phyloP scores from a whole-genome alignment of 2,113 vertebrate species.

The Heteronetta atricapilla region DNA sequence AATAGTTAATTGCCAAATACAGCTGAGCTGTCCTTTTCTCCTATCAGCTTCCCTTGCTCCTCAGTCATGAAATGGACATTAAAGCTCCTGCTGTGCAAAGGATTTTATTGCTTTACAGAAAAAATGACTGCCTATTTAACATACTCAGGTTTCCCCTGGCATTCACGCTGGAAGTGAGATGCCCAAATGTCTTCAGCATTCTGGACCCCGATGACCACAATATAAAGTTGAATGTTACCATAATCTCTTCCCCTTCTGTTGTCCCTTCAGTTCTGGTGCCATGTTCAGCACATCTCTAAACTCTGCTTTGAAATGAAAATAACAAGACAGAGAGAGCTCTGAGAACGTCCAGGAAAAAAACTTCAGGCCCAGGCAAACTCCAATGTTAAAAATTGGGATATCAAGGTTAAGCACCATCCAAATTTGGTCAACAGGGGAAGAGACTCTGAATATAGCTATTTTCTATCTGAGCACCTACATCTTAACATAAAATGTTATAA shows the following conservation, averaged over 20 bases:
- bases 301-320: not conserved
- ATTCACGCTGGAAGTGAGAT: not conserved
- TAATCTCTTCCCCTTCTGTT: not conserved
- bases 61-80: not conserved
- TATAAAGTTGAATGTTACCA: not conserved
- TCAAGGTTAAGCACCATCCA: not conserved
- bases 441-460: not conserved
- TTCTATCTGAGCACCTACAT: not conserved
- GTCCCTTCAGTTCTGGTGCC: not conserved
- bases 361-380: not conserved
- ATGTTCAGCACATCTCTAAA: not conserved
- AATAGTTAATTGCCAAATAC: not conserved
- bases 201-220: not conserved
- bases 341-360: not conserved
- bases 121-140: not conserved
- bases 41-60: not conserved
- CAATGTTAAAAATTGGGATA: not conserved
- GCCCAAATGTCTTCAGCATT: not conserved
- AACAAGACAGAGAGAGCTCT: not conserved
- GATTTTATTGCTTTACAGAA: not conserved
- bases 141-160: not conserved
- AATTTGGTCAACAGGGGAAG: not conserved
- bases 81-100: conserved; percentile 3
- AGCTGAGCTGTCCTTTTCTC: not conserved
- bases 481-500: not conserved